Conservation (phyloP, 2,888 invertebrate genomes). For the Escarpia spicata region DNA sequence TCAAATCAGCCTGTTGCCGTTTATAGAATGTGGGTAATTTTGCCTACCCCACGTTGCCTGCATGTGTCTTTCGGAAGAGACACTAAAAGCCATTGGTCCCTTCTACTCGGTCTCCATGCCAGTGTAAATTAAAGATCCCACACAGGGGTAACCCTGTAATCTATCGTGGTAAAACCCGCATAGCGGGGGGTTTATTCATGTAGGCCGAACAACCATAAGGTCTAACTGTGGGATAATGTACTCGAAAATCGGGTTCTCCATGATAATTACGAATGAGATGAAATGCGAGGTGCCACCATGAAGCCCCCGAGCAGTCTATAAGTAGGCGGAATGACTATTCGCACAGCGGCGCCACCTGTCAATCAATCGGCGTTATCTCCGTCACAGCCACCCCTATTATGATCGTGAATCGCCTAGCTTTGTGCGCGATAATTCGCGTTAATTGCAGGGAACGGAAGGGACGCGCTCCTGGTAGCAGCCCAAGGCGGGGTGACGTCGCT, state of each 20-base stretch:
- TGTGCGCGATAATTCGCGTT: not conserved
- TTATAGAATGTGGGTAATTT: not conserved
- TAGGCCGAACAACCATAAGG: too few species aligned
- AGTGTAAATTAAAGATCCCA: not conserved
- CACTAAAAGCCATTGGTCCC: not conserved
- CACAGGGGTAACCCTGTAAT: not conserved
- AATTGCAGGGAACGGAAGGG: not conserved
- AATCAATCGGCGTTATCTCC: not conserved
- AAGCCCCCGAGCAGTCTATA: not conserved
- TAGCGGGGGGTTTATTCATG: too few species aligned
- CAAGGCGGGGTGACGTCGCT: not conserved
- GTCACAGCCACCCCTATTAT: not conserved
- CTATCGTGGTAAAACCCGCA: too few species aligned
- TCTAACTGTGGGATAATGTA: too few species aligned
- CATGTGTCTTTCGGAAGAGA: not conserved
- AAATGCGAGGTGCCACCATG: not conserved
- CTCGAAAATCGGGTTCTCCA: not conserved
- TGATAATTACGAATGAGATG: not conserved
- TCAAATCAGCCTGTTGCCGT: not conserved
- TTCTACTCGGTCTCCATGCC: not conserved
- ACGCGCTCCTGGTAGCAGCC: not conserved
- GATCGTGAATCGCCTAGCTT: not conserved
- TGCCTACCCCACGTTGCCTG: not conserved
- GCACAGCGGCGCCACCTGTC: not conserved
- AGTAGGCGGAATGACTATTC: not conserved